Conservation (phyloP, 2,113 vertebrate genomes). For the Pedionomus torquatus region DNA sequence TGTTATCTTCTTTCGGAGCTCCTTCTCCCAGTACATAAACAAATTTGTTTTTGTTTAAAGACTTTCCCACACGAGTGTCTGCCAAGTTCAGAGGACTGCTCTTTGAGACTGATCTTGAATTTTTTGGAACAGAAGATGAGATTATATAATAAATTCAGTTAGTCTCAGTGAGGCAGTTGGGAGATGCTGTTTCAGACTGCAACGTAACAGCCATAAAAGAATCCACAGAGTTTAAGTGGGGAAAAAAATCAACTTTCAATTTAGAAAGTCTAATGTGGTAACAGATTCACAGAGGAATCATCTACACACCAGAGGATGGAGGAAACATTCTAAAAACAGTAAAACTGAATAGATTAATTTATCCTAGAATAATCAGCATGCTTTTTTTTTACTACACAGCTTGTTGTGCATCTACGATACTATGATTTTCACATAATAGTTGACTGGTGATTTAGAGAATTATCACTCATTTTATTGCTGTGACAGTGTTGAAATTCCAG, state of each 20-base stretch:
- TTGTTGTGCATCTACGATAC: background rate
- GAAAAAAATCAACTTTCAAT: background rate
- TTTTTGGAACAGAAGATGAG: slow-evolving; percentile 73
- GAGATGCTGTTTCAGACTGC: slow-evolving; percentile 50
- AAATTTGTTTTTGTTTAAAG: slow-evolving; percentile 84
- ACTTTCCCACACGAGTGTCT: slow-evolving; percentile 79
- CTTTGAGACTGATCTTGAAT: slow-evolving; percentile 73
- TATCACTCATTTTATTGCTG: background rate
- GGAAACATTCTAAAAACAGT: background rate
- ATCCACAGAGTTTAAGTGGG: background rate
- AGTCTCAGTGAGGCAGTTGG: slow-evolving; percentile 45
- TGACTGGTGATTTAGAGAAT: background rate
- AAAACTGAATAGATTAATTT: background rate
- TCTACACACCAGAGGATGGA: background rate
- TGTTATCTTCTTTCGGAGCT: slow-evolving; percentile 65
- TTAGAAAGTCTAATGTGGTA: background rate
- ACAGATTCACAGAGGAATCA: background rate
- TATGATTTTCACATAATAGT: background rate
- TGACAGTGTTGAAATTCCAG: background rate
- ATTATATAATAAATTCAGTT: slow-evolving; percentile 76
- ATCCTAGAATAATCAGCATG: background rate
- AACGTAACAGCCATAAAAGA: background rate
- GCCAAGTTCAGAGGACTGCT: slow-evolving; percentile 79
- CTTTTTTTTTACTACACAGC: background rate
- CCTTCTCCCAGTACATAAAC: slow-evolving; percentile 76